Evolutionary conservation across 2,113 vertebrate genomes (phyloP), one percentile per base, ranked within the genome.

Genomic region (Himantopus leucocephalus): DNA sequence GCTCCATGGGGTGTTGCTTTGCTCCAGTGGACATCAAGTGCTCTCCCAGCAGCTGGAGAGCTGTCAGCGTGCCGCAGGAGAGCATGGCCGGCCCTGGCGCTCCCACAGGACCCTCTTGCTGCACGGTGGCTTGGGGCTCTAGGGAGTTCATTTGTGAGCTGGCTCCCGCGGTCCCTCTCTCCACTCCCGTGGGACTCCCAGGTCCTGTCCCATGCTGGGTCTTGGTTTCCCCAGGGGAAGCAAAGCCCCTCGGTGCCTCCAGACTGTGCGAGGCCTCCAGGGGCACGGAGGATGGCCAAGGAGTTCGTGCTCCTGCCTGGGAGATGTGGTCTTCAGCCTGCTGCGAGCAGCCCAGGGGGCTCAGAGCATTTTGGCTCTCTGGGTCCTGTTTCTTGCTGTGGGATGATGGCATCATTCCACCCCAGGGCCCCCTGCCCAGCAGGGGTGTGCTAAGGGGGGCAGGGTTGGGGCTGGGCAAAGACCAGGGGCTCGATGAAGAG

Each of bases 61-160:
- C 43, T 64, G 75, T 77, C 9, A 18, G 19, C 1, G 1, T 66
- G 52, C 39, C 0, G 2, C 1, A 3, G 55, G 43, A 71, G 37
- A 53, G 64, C 37, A 4, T 4, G 22, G 60, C 43, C 14, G 23
- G 43, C 45, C 34, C 60, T 14, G 26, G 35, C 1, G 10, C 53
- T 45, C 32, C 8, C 17, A 4, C 0, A 2, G 59, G 10, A 26
- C 24, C 35, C 21, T 50, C 27, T 30, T 0, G 0, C 58, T 48
- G 37, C 58, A n/a, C 3, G 1, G 48, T 39, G n/a, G 7, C 34
- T 75, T 0, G 0, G 8, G 17, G 32, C 5, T 14, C 32, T 1
- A 2, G 20, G 41, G 16, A 50, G 34, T n/a, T 74, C 12, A 9
- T 18, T 7, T 30, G n/a, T 37, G 50, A 85, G 12, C 39, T 39